These are phyloP conservation scores for Heteromyza rotundicornis DNA, from an alignment of 2,888 invertebrate genomes.

Conservation along the genomic window DNA sequence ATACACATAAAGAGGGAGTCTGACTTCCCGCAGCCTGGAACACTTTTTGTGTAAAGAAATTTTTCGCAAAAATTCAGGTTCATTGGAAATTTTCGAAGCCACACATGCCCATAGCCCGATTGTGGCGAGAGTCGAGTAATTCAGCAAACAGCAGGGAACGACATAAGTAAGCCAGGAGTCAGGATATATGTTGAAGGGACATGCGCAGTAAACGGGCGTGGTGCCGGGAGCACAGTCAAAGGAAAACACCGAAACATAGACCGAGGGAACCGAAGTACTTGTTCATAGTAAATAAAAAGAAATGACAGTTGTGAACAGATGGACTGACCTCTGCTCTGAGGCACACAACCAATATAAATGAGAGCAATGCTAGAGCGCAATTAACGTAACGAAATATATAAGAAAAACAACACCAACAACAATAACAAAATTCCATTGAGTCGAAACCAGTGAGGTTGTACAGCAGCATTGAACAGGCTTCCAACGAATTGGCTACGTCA, in stretches of 20 bases:
- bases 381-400: neutral
- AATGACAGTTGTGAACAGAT: neutral
- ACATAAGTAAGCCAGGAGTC: too few species aligned
- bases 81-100: constrained; percentile 32
- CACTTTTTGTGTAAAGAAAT: too few species aligned
- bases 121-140: neutral
- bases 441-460: neutral
- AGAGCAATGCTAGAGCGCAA: neutral
- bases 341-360: neutral
- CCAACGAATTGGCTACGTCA: neutral
- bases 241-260: neutral
- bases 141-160: constrained; percentile 6
- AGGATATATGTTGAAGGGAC: constrained; percentile 21
- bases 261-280: too few species aligned
- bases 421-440: neutral
- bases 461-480: neutral
- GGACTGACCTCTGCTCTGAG: neutral
- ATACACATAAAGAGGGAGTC: too few species aligned
- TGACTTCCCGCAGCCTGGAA: too few species aligned
- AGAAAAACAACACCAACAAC: neutral
- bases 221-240: constrained; percentile 11
- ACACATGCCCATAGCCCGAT: neutral
- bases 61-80: constrained; percentile 33
- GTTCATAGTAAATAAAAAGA: neutral
- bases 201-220: constrained; percentile 39